These are phyloP conservation scores for Spisula solida DNA, from an alignment of 2,888 invertebrate genomes.

Conservation along the genomic window DNA sequence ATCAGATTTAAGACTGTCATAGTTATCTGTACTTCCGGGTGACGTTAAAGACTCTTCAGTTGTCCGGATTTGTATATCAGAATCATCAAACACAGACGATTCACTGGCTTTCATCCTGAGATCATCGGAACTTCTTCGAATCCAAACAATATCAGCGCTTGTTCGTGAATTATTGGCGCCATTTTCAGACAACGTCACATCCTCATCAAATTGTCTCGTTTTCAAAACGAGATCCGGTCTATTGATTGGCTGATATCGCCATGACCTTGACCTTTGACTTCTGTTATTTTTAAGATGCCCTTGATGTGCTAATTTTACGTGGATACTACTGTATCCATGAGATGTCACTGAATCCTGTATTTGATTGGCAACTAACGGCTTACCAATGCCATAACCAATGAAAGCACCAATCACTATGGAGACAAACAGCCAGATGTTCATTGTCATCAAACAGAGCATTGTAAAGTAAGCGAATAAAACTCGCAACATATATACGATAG, in stretches of 20 bases:
- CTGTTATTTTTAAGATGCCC: constrained; percentile 17
- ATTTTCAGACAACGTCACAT: constrained; percentile 30
- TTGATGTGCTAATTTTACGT: constrained; percentile 1
- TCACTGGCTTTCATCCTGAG: constrained; percentile 32
- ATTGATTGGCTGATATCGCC: constrained; percentile 60
- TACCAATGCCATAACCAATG: constrained; percentile 63
- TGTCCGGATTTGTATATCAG: constrained; percentile 42
- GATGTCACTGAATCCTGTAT: constrained; percentile 61
- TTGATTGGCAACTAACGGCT: constrained; percentile 63
- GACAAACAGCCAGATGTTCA: constrained; percentile 69
- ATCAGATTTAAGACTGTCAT: constrained; percentile 42
- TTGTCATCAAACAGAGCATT: constrained; percentile 69
- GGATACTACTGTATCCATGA: constrained; percentile 55
- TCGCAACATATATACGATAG: constrained; percentile 54
- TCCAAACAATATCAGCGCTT: constrained; percentile 54
- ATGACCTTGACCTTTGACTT: constrained; percentile 58
- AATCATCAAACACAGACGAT: constrained; percentile 44
- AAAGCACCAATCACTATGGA: constrained; percentile 62
- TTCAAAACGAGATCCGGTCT: constrained; percentile 29
- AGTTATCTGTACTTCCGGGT: not conserved
- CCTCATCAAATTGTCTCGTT: constrained; percentile 17
- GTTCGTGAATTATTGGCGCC: constrained; percentile 9
- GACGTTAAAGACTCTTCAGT: constrained; percentile 5
- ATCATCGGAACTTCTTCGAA: constrained; percentile 53
- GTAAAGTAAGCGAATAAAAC: constrained; percentile 63